These are phyloP conservation scores for Drosophila cardini DNA, from an alignment of 1,140 invertebrate species.

Conservation along the genomic window DNA sequence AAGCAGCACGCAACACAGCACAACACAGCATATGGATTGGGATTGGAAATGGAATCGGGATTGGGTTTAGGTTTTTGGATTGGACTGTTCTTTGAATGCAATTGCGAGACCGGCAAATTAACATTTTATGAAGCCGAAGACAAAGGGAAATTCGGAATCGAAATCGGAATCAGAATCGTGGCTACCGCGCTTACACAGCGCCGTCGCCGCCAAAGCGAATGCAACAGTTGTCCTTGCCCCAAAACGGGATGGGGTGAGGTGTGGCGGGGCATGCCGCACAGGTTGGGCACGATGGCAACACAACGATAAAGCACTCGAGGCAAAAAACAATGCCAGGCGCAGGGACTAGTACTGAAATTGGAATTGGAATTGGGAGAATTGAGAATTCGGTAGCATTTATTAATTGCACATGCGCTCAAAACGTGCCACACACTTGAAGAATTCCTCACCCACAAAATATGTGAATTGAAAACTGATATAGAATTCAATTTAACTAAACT, in stretches of 20 bases:
- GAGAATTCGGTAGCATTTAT: conserved; percentile 72
- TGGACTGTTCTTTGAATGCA: conserved; percentile 67
- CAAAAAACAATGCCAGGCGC: conserved; percentile 57
- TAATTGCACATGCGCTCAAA: conserved; percentile 79
- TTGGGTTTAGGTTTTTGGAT: conserved; percentile 21
- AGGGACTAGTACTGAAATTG: not conserved
- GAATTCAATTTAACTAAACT: too few relatives aligned
- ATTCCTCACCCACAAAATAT: not conserved
- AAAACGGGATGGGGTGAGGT: not conserved
- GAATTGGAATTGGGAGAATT: conserved; percentile 25
- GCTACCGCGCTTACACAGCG: conserved; percentile 76
- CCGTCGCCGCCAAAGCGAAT: conserved; percentile 54
- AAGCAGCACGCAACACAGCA: conserved; percentile 47
- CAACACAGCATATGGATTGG: conserved; percentile 25
- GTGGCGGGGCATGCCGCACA: conserved; percentile 11
- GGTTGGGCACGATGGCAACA: conserved; percentile 56
- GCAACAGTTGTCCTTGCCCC: conserved; percentile 30
- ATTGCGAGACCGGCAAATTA: conserved; percentile 77
- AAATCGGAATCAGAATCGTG: conserved; percentile 73
- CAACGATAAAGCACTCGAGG: conserved; percentile 60
- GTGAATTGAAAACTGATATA: not conserved
- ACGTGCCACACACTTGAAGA: conserved; percentile 55
- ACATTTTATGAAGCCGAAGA: conserved; percentile 81
- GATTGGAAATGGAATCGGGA: conserved; percentile 18
- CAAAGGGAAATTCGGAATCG: conserved; percentile 79